A percentile compares a stretch with the other conserved stretches of the same genome.
phyloP scores from a whole-genome alignment of 2,888 invertebrate species.

The Hirtodrosophila confusa region DNA sequence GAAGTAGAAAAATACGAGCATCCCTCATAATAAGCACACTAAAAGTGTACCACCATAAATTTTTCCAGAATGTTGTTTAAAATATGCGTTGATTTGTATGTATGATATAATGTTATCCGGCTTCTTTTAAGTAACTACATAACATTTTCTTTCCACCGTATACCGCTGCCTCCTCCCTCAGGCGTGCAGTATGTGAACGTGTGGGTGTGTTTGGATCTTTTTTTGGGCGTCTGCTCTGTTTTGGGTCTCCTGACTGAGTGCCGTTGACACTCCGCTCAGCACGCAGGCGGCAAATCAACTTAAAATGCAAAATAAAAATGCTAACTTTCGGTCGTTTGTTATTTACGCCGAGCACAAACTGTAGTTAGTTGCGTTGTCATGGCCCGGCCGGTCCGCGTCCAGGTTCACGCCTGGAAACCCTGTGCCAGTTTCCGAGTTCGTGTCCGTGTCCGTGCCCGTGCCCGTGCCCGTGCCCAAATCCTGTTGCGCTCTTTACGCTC shows the following conservation, averaged over 20 bases:
- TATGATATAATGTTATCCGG: not conserved
- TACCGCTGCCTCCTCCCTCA: not conserved
- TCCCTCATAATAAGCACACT: too few relatives aligned
- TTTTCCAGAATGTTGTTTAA: too few relatives aligned
- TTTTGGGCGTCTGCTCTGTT: slow-evolving; percentile 13
- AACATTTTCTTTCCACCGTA: slow-evolving; percentile 28
- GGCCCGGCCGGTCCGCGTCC: slow-evolving; percentile 50
- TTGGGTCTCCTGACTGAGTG: slow-evolving; percentile 47
- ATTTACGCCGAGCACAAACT: slow-evolving; percentile 64
- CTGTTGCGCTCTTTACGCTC: slow-evolving; percentile 73
- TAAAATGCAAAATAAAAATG: slow-evolving; percentile 77
- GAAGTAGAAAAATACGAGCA: too few relatives aligned
- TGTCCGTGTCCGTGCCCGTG: slow-evolving; percentile 9
- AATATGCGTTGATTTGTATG: too few relatives aligned
- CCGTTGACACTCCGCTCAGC: slow-evolving; percentile 61
- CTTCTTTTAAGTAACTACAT: slow-evolving; percentile 11
- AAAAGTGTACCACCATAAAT: too few relatives aligned
- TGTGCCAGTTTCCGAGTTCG: slow-evolving; percentile 17
- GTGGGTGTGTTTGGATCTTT: slow-evolving; percentile 32
- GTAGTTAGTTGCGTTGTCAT: slow-evolving; percentile 77
- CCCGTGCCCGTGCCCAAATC: slow-evolving; percentile 60
- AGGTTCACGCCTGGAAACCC: slow-evolving; percentile 45
- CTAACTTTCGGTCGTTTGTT: slow-evolving; percentile 69
- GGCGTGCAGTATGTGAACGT: slow-evolving; percentile 59
- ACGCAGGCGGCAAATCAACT: slow-evolving; percentile 70